Evolutionary conservation across 2,888 invertebrate species (phyloP).

Genomic region (Lithodes maja): DNA sequence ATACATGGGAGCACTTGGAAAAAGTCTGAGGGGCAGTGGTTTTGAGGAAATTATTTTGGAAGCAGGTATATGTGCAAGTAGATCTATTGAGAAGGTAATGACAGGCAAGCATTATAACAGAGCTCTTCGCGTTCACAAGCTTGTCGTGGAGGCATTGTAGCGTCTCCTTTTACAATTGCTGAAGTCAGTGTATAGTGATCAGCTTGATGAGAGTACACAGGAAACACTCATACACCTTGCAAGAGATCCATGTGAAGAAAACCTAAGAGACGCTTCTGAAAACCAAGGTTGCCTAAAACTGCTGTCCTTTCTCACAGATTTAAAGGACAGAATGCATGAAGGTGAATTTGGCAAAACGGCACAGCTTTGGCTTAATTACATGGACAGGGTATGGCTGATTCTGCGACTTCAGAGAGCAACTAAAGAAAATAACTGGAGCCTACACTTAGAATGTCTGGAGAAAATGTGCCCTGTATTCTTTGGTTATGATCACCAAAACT

Average conservation of each 20-base stretch:
- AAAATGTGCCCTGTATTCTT: constrained; percentile 6
- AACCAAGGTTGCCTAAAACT: not conserved
- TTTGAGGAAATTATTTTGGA: not conserved
- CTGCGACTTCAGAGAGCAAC: not conserved
- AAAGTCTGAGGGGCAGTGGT: not conserved
- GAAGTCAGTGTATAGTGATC: not conserved
- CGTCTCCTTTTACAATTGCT: not conserved
- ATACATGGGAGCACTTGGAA: not conserved
- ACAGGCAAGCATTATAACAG: constrained; percentile 7
- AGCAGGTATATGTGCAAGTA: not conserved
- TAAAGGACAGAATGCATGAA: not conserved
- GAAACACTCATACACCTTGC: not conserved
- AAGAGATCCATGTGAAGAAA: not conserved
- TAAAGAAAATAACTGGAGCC: not conserved
- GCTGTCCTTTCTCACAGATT: not conserved
- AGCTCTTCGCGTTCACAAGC: not conserved
- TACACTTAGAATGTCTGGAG: not conserved
- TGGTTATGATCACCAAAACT: constrained; percentile 7
- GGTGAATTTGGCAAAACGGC: not conserved
- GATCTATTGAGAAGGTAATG: constrained; percentile 11
- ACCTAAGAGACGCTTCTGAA: not conserved
- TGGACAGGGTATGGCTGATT: constrained; percentile 10
- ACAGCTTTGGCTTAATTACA: constrained; percentile 8
- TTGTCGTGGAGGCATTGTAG: not conserved
- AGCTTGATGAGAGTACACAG: not conserved